Base-by-base conservation (phyloP, 2,888 invertebrate genomes). In the Drosophila mettleri region DNA sequence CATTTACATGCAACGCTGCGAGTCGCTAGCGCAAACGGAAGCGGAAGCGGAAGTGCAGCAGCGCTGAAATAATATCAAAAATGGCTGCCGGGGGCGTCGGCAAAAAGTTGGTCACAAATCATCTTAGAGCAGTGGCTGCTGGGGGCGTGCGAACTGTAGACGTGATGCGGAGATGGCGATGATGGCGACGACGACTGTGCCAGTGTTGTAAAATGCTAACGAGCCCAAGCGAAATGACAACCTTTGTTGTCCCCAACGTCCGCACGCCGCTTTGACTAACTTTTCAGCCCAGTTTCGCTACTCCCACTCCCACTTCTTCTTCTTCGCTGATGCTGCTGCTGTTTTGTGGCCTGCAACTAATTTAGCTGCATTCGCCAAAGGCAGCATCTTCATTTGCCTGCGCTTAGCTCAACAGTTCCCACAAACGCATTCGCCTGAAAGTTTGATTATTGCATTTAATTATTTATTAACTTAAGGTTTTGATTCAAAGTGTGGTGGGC, bases 121-220 rank as follows among this genome's bases (percentile, higher is more conserved):
- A 83, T 86, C 83, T 84, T 77, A 72, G 76, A 51, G 62, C 58
- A 20, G 22, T 33, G n/a, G 24, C n/a, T n/a, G 27, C 9, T n/a
- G 33, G 3, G 33, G 22, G 34, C n/a, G 29, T 33, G 45, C 12
- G 22, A 22, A 16, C 48, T 34, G 59, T 54, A 51, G 61, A 74
- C 61, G 70, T 70, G 61, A 66, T 62, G 70, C 71, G 45, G 45
- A 24, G 52, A 46, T 62, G 69, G 8, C 16, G 16, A 34, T 18
- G 39, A 6, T 20, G 20, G 20, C 22, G 43, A 12, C 46, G 62
- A 53, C 67, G 69, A 74, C 73, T 80, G 73, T 61, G 76, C 70
- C 86, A 86, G 82, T 83, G 86, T 83, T 83, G 82, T 86, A 84
- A 83, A 83, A 83, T 83, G 83, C 83, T 86, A 83, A 83, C 83